Evolutionary conservation across 2,797 vertebrate species (phyloP).

Genomic region (Rhinella marina): DNA sequence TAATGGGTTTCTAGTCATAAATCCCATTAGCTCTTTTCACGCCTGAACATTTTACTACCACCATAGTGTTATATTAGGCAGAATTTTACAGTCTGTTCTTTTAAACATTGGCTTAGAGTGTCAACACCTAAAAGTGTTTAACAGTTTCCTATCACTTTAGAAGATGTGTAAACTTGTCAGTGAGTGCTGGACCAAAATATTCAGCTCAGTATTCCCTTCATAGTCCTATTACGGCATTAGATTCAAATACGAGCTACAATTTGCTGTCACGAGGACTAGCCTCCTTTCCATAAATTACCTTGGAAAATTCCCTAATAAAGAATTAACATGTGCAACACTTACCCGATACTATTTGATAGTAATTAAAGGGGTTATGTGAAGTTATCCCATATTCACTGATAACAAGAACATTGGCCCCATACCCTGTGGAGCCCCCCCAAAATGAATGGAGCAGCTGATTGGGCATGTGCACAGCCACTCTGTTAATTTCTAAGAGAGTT

Average conservation of each 20-base stretch:
- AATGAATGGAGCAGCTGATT: no score
- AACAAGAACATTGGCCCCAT: no score
- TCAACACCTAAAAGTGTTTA: slow-evolving; percentile 1
- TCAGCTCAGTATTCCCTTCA: not conserved
- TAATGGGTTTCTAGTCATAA: not conserved
- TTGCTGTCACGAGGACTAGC: not conserved
- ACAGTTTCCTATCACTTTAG: not conserved
- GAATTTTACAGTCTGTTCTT: not conserved
- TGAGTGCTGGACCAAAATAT: not conserved
- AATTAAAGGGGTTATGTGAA: no score
- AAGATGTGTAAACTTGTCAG: not conserved
- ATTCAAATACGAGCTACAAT: not conserved
- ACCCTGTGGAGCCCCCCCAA: no score
- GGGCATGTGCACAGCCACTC: no score
- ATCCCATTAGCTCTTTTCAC: slow-evolving; percentile 1
- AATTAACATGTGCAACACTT: not conserved
- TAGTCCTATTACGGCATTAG: not conserved
- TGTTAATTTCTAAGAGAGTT: no score
- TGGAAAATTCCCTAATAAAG: not conserved
- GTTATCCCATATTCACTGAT: no score
- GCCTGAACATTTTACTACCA: slow-evolving; percentile 27
- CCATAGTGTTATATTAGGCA: not conserved
- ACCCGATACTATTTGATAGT: not conserved
- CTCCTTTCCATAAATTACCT: not conserved
- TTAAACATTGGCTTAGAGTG: slow-evolving; percentile 21